Evolutionary conservation across 2,113 vertebrate species (phyloP).

Genomic region (Menidia beryllina): DNA sequence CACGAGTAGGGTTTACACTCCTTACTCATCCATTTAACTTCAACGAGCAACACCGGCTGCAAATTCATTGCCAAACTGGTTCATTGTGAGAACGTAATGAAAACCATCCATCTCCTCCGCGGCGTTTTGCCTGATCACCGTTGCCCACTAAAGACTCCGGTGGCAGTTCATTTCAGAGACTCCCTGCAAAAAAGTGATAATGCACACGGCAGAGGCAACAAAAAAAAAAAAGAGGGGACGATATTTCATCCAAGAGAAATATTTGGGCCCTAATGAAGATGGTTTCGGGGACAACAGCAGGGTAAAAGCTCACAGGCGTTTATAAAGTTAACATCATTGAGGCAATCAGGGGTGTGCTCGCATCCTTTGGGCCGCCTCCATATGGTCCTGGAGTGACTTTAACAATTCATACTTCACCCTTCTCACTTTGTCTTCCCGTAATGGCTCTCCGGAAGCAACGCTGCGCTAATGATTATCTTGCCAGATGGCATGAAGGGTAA

Average conservation of each 20-base stretch:
- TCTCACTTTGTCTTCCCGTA: slow-evolving; percentile 59
- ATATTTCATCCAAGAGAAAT: slow-evolving; percentile 19
- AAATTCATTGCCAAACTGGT: slow-evolving; percentile 52
- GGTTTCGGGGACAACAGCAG: background rate
- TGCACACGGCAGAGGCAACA: slow-evolving; percentile 4
- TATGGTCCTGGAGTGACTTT: slow-evolving; percentile 62
- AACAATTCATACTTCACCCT: slow-evolving; percentile 51
- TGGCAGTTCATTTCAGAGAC: slow-evolving; percentile 62
- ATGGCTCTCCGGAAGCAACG: slow-evolving; percentile 64
- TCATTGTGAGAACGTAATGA: slow-evolving; percentile 64
- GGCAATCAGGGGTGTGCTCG: slow-evolving; percentile 38
- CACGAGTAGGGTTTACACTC: slow-evolving; percentile 25
- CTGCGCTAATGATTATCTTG: slow-evolving; percentile 58
- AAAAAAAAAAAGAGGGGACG: slow-evolving; percentile 4
- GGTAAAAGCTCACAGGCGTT: slow-evolving; percentile 45
- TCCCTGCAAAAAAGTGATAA: slow-evolving; percentile 15
- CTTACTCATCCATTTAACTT: slow-evolving; percentile 55
- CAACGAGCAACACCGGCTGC: slow-evolving; percentile 35
- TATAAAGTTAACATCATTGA: slow-evolving; percentile 43
- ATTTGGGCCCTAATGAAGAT: slow-evolving; percentile 17
- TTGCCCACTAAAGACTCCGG: slow-evolving; percentile 46
- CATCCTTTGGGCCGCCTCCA: slow-evolving; percentile 57
- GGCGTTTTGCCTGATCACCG: slow-evolving; percentile 52
- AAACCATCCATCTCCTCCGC: slow-evolving; percentile 62
- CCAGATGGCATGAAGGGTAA: slow-evolving; percentile 63